These are phyloP conservation scores for Herpailurus yagouaroundi DNA, from an alignment of 2,113 vertebrate genomes.

Conservation along the genomic window DNA sequence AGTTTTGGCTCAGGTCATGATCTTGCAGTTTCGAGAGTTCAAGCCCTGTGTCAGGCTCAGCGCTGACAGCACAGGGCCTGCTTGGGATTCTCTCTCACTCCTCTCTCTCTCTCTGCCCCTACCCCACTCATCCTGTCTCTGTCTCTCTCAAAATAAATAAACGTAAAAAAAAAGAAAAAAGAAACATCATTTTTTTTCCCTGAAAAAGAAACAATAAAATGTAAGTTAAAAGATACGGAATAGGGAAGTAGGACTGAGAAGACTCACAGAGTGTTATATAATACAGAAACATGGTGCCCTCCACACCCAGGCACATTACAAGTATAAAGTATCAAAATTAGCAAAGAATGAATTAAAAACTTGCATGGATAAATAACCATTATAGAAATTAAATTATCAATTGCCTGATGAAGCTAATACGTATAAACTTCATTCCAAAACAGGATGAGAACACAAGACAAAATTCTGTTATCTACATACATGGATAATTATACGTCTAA, in stretches of 20 bases:
- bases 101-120: no score
- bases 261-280: neutral
- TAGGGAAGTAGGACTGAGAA: neutral
- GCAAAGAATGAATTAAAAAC: constrained; percentile 3
- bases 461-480: neutral
- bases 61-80: no score
- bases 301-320: neutral
- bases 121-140: no score
- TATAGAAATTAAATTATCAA: constrained; percentile 14
- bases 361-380: neutral
- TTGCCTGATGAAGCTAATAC: neutral
- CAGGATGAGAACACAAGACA: constrained; percentile 5
- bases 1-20: no score
- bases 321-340: neutral
- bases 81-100: no score
- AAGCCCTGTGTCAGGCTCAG: no score
- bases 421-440: neutral
- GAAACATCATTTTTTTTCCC: neutral
- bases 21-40: no score
- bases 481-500: neutral
- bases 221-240: neutral
- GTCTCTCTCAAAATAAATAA: no score
- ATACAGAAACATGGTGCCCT: neutral
- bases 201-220: neutral
- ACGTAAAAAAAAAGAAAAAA: neutral